Conservation (phyloP, 1,140 invertebrate species). For the Euwallacea similis region DNA sequence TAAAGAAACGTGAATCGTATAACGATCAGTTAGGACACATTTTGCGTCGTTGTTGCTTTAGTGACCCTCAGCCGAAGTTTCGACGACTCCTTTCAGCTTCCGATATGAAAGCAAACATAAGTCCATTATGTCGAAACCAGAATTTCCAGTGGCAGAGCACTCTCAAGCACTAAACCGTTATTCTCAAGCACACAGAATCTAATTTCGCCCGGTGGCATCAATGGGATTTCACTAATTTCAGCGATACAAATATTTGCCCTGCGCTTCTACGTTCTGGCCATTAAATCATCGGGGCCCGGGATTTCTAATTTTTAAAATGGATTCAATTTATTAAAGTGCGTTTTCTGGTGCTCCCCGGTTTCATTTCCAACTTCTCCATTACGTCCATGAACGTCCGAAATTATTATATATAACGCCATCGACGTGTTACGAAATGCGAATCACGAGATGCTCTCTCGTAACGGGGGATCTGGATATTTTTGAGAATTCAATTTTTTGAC, state of each 20-base stretch:
- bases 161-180: constrained; percentile 29
- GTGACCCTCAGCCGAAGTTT: background rate
- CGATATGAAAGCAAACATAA: constrained; percentile 43
- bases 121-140: constrained; percentile 39
- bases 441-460: no score
- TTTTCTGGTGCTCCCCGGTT: constrained; percentile 8
- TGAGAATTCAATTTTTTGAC: no score
- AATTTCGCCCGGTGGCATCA: constrained; percentile 29
- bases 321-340: constrained; percentile 33
- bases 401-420: background rate
- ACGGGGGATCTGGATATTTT: no score
- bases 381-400: constrained; percentile 3
- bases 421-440: no score
- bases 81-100: constrained; percentile 13
- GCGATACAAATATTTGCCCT: constrained; percentile 30
- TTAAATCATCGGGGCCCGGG: constrained; percentile 29
- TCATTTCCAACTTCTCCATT: background rate
- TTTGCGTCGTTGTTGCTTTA: background rate
- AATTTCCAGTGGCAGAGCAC: constrained; percentile 25
- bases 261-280: constrained; percentile 23
- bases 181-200: constrained; percentile 33
- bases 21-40: background rate
- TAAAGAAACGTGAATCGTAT: background rate
- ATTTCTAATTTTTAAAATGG: constrained; percentile 36
- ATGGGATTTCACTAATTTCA: constrained; percentile 34